These are phyloP conservation scores for Solenopsis invicta DNA, from an alignment of 1,140 invertebrate genomes.

Conservation along the genomic window DNA sequence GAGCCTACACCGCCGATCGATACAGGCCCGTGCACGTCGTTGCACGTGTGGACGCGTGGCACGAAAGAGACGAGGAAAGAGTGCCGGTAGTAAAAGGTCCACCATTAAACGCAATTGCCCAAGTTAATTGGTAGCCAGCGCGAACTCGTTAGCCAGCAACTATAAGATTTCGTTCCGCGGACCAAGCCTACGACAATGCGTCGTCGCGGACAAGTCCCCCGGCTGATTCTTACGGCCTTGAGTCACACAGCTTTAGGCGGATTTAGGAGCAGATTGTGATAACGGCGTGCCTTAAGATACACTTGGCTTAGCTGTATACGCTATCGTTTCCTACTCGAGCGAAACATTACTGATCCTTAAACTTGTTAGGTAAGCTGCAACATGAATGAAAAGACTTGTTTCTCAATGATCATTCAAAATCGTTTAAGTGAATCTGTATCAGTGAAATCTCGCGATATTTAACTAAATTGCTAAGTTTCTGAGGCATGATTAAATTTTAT, in stretches of 20 bases:
- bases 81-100: constrained; percentile 21
- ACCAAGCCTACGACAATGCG: constrained; percentile 24
- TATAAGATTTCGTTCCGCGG: constrained; percentile 66
- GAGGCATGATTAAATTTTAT: not conserved
- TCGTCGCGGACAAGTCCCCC: not conserved
- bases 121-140: constrained; percentile 80
- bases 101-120: constrained; percentile 80
- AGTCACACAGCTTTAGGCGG: not conserved
- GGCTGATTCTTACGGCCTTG: not conserved
- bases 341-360: not conserved
- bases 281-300: not conserved
- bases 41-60: constrained; percentile 47
- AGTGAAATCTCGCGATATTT: not conserved
- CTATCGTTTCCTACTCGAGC: not conserved
- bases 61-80: constrained; percentile 11
- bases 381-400: not conserved
- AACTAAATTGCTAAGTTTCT: not conserved
- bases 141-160: constrained; percentile 78
- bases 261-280: not conserved
- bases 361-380: not conserved
- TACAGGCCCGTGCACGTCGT: constrained; percentile 47
- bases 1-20: constrained; percentile 59
- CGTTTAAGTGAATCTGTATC: not conserved
- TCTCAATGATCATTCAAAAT: not conserved
- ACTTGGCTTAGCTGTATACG: not conserved